Evolutionary conservation across 1,140 invertebrate genomes (phyloP), one percentile per base, ranked within the genome.

Genomic region (Drepana arcuata): DNA sequence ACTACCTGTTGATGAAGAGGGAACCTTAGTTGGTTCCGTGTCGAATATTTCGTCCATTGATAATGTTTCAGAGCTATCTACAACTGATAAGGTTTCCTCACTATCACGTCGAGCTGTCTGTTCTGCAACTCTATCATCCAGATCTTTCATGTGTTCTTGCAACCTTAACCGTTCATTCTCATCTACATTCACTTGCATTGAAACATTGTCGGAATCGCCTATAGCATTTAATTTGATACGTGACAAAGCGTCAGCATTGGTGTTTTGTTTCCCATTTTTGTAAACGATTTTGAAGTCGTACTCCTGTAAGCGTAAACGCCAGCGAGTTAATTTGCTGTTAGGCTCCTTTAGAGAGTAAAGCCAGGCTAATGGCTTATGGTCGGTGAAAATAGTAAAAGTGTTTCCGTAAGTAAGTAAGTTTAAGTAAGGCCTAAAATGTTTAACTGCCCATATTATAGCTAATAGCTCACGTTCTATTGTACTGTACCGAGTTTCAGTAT

Each of bases 241-340:
- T 2, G 50, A 48, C n/a, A 48, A 34, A 6, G 50, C 37, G 32
- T 82, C 72, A 0, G 63, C 72, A 26, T 70, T 66, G 1, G 35
- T 40, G 35, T 78, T 73, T 16, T 43, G 16, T 37, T 41, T 64
- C 2, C 77, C 77, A 23, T 58, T 31, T 49, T 75, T 69, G 24
- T 26, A 10, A 3, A 62, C 35, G 4, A 86, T 67, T 30, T 80
- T 48, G 42, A 69, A 62, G 10, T 68, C 43, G 36, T 53, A 60
- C 35, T 70, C 61, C 18, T 48, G 35, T 21, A 68, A 23, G 13
- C 16, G 34, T 23, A 60, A 32, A 28, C 48, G 40, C 53, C 57
- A 66, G 34, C 62, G 30, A 5, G 55, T 59, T 4, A 75, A 30
- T 46, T 57, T 58, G 13, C 36, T 37, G 30, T 53, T 62, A 2